Base-by-base conservation (phyloP, 1,140 invertebrate genomes). In the Drosophila setifemur region DNA sequence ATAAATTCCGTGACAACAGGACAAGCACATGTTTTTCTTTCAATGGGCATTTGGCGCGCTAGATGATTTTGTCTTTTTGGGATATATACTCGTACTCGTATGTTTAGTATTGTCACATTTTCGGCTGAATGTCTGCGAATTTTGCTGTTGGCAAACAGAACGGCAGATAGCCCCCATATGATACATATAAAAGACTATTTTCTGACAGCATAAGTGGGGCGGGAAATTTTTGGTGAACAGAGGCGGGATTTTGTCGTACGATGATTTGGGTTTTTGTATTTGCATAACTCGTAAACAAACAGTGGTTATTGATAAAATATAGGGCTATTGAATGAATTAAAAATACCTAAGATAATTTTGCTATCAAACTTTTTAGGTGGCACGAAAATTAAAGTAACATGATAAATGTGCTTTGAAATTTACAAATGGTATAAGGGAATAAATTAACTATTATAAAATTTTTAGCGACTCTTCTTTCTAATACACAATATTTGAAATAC, bases 61-160 rank as follows among this genome's bases (percentile, higher is more conserved):
- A n/a, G n/a, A n/a, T n/a, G n/a, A 12, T 19, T 47, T 37, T 61
- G 14, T 25, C 6, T 16, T 7, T 18, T 33, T 3, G 23, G 12
- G 23, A 35, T 28, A 21, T 26, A 35, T 7, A 2, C 7, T n/a
- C 18, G n/a, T 7, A n/a, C 4, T 18, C 19, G 8, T 26, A 26
- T 58, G 12, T 61, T 28, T 47, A n/a, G 39, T 60, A 37, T 63
- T 45, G 39, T 63, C 60, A 61, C 47, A 63, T 42, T 14, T 40
- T 18, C 25, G 50, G 12, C 35, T 40, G 55, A 61, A 70, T 58
- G 52, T 67, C 66, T 79, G 76, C 76, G 12, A 74, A 71, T 63
- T 57, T 37, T 35, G 31, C 16, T 82, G 55, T 78, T 78, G 73
- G 73, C 74, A 66, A 74, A 75, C 60, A 75, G 40, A 68, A 49